Conservation (phyloP, 2,888 invertebrate species). For the Clusia tigrina region DNA sequence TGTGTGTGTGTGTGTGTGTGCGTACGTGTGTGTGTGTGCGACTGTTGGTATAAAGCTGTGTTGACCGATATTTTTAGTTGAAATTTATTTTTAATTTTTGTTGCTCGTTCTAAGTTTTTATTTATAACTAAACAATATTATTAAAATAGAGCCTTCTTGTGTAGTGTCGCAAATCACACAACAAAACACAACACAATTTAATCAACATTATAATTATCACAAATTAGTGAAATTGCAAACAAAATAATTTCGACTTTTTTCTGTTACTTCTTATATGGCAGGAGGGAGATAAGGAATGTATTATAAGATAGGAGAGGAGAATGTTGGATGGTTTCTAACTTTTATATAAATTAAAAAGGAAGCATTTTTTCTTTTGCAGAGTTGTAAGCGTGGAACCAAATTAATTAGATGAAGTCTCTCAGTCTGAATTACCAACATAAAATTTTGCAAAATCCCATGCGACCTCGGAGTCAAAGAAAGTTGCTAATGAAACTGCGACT, state of each 20-base stretch:
- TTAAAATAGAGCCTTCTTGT: background rate
- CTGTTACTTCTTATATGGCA: background rate
- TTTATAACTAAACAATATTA: background rate
- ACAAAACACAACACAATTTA: background rate
- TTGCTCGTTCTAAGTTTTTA: no score
- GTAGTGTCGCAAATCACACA: background rate
- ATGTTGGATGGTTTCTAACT: background rate
- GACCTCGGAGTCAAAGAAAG: no score
- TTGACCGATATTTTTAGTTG: background rate
- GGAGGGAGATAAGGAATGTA: background rate
- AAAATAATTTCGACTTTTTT: background rate
- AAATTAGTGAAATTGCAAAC: background rate
- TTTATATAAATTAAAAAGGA: no score
- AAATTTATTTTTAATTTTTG: background rate
- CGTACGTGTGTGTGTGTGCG: background rate
- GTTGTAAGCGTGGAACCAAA: no score
- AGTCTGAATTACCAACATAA: no score
- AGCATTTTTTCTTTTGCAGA: no score
- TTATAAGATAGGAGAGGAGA: background rate
- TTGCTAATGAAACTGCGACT: no score
- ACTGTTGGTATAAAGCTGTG: background rate
- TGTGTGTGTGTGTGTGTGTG: background rate
- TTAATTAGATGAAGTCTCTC: no score
- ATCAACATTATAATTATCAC: slow-evolving; percentile 11
- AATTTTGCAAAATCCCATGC: no score